Evolutionary conservation across 1,140 invertebrate species (phyloP), one percentile per base, ranked within the genome.

Genomic region (Panagrolaimus sp.): DNA sequence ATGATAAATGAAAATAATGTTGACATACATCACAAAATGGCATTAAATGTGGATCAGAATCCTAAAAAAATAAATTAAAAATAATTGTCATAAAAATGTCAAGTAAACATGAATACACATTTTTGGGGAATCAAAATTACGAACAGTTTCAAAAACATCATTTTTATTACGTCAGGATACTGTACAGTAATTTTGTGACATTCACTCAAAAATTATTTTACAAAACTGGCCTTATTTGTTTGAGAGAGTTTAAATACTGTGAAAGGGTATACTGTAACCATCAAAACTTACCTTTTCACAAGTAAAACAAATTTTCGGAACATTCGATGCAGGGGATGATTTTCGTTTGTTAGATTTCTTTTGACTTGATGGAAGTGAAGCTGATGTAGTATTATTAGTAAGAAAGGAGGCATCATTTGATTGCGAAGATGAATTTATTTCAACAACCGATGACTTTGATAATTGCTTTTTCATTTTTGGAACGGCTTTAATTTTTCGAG

Each of bases 11-110:
- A 85, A 96, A 98, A 84, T 91, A 89, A 38, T 91, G 86, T 76
- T 90, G 89, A 83, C 95, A 98, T 0, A 90, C 92, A 83, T 97
- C 94, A 85, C 95, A 98, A 79, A 92, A 91, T 0, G 93, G 90
- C 73, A 96, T 87, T 65, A 93, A 85, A 85, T 93, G 91, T 76
- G 91, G 91, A 85, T 93, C 91, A 55, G 43, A 74, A 9, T 52
- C 58, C 72, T 73, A 52, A 44, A 63, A 48, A 14, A 12, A 15
- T 1, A 0, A 52, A 52, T 52, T 52, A 52, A 24, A n/a, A n/a
- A 46, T n/a, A 46, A 46, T 46, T 8, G 17, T 2, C 48, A 52
- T 46, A 24, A 52, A 9, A n/a, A n/a, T n/a, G n/a, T n/a, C n/a
- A n/a, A n/a, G n/a, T n/a, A n/a, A n/a, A n/a, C n/a, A n/a, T n/a